A percentile compares a stretch with the other conserved stretches of the same genome.
Evolutionary conservation across 1,140 invertebrate genomes (phyloP).

Genomic region (Micrasema minimum): DNA sequence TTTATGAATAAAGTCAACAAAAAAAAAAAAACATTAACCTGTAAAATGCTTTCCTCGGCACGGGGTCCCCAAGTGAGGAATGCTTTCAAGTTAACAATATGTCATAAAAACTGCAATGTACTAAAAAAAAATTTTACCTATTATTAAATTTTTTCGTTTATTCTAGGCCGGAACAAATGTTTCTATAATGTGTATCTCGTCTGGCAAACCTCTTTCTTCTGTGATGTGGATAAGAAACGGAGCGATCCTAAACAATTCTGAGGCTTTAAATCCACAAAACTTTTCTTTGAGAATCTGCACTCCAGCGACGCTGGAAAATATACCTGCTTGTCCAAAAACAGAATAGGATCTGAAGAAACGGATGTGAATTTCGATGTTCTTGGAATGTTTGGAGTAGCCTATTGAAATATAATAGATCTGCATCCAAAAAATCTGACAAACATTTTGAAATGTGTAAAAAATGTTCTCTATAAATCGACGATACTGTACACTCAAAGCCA

Average conservation of each 20-base stretch:
- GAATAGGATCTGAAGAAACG: conserved; percentile 57
- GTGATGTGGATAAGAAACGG: conserved; percentile 62
- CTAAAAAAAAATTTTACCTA: too few relatives aligned
- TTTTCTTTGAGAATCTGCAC: conserved; percentile 54
- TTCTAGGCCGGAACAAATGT: conserved; percentile 32
- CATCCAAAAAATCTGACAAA: too few relatives aligned
- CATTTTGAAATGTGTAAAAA: too few relatives aligned
- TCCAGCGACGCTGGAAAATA: conserved; percentile 56
- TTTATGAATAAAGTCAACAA: too few relatives aligned
- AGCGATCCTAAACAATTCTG: conserved; percentile 54
- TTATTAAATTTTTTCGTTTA: not conserved
- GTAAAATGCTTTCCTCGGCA: too few relatives aligned
- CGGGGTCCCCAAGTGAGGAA: too few relatives aligned
- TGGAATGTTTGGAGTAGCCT: conserved; percentile 58
- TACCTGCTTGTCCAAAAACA: conserved; percentile 59
- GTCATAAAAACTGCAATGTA: too few relatives aligned
- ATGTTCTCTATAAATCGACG: too few relatives aligned
- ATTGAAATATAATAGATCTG: too few relatives aligned
- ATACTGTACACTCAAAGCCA: too few relatives aligned
- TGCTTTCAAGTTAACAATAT: too few relatives aligned
- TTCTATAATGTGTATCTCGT: conserved; percentile 56
- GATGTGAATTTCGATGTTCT: conserved; percentile 59
- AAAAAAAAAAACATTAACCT: too few relatives aligned
- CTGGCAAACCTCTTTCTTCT: conserved; percentile 56
- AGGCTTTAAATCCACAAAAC: conserved; percentile 56